Percentiles rank a stretch among this genome's conserved stretches.
These are phyloP conservation scores for Blastobasis lacticolella DNA, from an alignment of 2,888 invertebrate genomes.

Conservation along the genomic window DNA sequence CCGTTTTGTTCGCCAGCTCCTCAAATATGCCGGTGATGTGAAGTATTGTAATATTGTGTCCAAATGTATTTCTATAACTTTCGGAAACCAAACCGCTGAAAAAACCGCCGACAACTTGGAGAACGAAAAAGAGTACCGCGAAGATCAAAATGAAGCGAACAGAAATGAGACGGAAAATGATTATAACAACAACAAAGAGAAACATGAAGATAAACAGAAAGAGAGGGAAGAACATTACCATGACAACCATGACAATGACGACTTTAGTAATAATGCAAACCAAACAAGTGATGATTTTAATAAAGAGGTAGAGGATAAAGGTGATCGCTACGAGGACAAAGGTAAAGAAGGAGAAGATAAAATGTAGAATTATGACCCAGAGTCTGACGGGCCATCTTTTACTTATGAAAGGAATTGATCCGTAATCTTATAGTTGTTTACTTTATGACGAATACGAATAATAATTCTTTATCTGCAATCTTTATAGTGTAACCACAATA, in stretches of 20 bases:
- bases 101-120: constrained; percentile 25
- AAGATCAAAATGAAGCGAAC: constrained; percentile 23
- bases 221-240: constrained; percentile 24
- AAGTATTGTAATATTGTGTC: too few species aligned
- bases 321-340: constrained; percentile 25
- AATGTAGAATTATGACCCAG: constrained; percentile 23
- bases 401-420: constrained; percentile 13
- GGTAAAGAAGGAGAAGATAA: constrained; percentile 23
- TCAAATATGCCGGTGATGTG: too few species aligned
- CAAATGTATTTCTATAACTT: background rate
- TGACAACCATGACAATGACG: constrained; percentile 12
- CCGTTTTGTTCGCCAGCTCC: too few species aligned
- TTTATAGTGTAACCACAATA: background rate
- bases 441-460: too few species aligned
- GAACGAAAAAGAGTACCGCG: constrained; percentile 26
- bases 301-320: constrained; percentile 16
- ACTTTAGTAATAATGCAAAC: constrained; percentile 11
- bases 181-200: constrained; percentile 25
- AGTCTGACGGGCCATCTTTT: constrained; percentile 24
- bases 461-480: too few species aligned
- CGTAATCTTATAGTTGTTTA: too few species aligned
- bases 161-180: constrained; percentile 24
- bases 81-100: constrained; percentile 19
- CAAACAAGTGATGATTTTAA: constrained; percentile 12
- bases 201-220: constrained; percentile 21